Evolutionary conservation across 2,888 invertebrate genomes (phyloP), one percentile per base, ranked within the genome.

Genomic region (Margaritifera margaritifera): DNA sequence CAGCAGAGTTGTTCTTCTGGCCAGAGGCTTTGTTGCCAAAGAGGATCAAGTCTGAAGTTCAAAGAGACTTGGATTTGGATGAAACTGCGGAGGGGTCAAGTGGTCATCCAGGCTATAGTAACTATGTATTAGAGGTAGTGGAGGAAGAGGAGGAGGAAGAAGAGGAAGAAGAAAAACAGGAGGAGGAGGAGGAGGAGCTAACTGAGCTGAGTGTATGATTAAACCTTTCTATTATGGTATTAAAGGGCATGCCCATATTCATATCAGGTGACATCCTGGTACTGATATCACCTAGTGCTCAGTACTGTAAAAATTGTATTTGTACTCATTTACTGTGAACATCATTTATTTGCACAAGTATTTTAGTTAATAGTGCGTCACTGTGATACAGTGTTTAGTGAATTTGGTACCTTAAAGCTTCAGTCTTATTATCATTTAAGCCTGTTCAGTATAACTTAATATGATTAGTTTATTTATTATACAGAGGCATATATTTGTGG

Each of bases 1-100:
- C 93, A 5, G 87, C 86, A 84, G 93, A 91, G 89, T 90, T 82
- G 71, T 94, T 88, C 92, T 95, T 91, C 85, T 92, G 90, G 92
- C 93, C 91, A 72, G 88, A 87, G 66, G 71, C 78, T 25, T 70
- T 78, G 53, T 63, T 81, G 53, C 85, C 85, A 8, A 66, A 71
- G 6, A 78, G 77, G 25, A 69, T 69, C 51, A 55, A 71, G 8
- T 42, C 42, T 42, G 4, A 42, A 42, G 42, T 42, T 42, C 42
- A 42, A 42, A 80, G 69, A 15, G 64, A 59, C 51, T 73, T 72
- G 31, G 71, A 76, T 42, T 72, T 81, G 31, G 74, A 76, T 18
- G 86, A 88, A 6, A 82, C 62, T 15, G 62, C 50, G 22, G 58
- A 68, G 15, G 66, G 55, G 20, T 55, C 64, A 20, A 55, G 72